Evolutionary conservation across 2,113 vertebrate species (phyloP), one percentile per base, ranked within the genome.

Genomic region (Semnornis frantzii): DNA sequence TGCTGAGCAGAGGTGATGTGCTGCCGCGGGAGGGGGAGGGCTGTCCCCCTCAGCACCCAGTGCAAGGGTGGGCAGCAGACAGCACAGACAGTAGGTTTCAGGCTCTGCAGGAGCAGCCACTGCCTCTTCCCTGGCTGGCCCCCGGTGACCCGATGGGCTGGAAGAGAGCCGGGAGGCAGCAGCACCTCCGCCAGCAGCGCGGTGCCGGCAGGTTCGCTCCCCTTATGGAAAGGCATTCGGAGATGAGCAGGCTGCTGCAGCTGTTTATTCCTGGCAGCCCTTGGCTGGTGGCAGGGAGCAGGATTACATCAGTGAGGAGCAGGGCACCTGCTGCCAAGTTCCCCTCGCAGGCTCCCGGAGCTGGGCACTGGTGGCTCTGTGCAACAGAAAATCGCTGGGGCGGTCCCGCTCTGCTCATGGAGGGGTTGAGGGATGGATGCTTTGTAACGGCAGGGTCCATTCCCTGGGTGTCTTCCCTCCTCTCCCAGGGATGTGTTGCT

Each of bases 151-250:
- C 1, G 3, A 15, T 0, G 71, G 63, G 28, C 50, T 92, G 90
- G 90, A 73, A 59, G 4, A 1, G 13, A 69, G 92, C 72, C 6
- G 28, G 91, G 65, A 21, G 42, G 3, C 5, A 50, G 54, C 9
- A 2, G 89, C 71, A 81, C 39, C 91, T 64, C 62, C 2, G 15
- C 63, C 89, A 59, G 65, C 57, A 24, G 77, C 5, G 8, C 1
- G 15, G 68, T 15, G 77, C 72, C 10, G 7, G 73, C 87, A 95
- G 96, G 94, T 94, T 74, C 65, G 2, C 69, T 93, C 91, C 91
- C 68, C 89, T 92, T 95, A 95, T 85, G 95, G 96, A 96, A 96
- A 95, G 87, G 95, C 94, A 94, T 44, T 64, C 14, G 4, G 8
- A 0, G 52, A 66, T 11, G 37, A 82, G 39, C 10, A 2, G 58